Base-by-base conservation (phyloP, 2,888 invertebrate species). In the Acrocyrtus sp. region DNA sequence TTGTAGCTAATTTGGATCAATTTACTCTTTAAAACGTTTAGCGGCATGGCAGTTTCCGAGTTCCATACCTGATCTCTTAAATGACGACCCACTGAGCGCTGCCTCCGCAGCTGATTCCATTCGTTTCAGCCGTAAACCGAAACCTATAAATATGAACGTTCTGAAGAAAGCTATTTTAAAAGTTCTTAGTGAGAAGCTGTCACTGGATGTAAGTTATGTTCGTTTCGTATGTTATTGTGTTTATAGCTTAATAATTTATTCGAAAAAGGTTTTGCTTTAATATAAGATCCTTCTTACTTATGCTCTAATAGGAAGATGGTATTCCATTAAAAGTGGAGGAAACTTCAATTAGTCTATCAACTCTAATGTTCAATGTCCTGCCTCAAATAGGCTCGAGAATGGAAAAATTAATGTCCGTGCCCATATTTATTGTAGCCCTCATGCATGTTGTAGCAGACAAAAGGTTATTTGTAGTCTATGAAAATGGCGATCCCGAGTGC, bases 361-460 rank as follows among this genome's bases (percentile, higher is more conserved):
- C 60, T 0, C 27, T 80, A 5, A 41, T 77, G n/a, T 19, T 61
- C 8, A 45, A 74, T 22, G 63, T 78, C n/a, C 26, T 70, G n/a
- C 43, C 56, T 27, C 58, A 54, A 3, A 63, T 74, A 0, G 74
- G 62, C 22, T 10, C 24, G 1, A 56, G 61, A n/a, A 76, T 70
- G 17, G 62, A 61, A 8, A 74, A 76, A 24, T 63, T 77, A 22
- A 54, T 80, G 62, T 70, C 75, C 1, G 69, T 78, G 17, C 57
- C 78, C 0, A 77, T 80, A 12, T 65, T 77, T 45, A 58, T 77
- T 5, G 79, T 80, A 5, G 80, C 77, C 0, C 51, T 80, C 6
- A 74, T 80, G 70, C 80, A 80, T 47, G 79, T 81, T 27, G 75
- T 81, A 6, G 79, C 74, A 3, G 80, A 81, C 15, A 72, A 74